Evolutionary conservation across 2,888 invertebrate genomes (phyloP), one percentile per base, ranked within the genome.

Genomic region (Athripsodes cinereus): DNA sequence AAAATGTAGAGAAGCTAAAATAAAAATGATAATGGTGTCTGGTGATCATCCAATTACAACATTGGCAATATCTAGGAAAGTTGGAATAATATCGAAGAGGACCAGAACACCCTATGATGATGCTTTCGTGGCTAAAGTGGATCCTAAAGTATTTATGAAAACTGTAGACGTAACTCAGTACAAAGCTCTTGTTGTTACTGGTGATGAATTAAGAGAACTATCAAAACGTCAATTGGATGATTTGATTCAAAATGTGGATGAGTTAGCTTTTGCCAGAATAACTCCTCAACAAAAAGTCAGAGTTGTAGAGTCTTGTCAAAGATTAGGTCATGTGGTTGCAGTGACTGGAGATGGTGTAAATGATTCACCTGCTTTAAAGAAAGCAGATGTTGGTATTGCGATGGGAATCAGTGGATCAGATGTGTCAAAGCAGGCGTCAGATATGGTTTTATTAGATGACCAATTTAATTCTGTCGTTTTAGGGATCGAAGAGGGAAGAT

Each of bases 261-360:
- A 91, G 71, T 86, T 90, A 21, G 87, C 89, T 1, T 90, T 89
- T 67, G 89, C 90, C 0, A 74, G 87, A 58, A 86, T 86, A 0
- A 84, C 83, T 62, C 86, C 86, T 0, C 85, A 86, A 59, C 86
- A 87, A 66, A 87, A 87, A 65, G 67, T 86, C 48, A 72, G 80
- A 46, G 86, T 87, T 52, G 86, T 86, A 1, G 92, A 93, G 73
- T 88, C 88, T 35, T 90, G 87, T 68, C 92, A 93, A 70, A 73
- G 87, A 55, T 74, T 87, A 44, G 86, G 88, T 16, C 83, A 88
- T 66, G 88, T 92, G 60, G 92, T 92, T 47, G 90, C 92, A 11
- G 92, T 92, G 0, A 92, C 92, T 22, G 93, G 94, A 10, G 92
- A 93, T 68, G 93, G 92, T 44, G 92, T 93, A 0, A 92, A 92